Evolutionary conservation across 2,113 vertebrate species (phyloP).

Genomic region (Ophthalmolycus amberensis): DNA sequence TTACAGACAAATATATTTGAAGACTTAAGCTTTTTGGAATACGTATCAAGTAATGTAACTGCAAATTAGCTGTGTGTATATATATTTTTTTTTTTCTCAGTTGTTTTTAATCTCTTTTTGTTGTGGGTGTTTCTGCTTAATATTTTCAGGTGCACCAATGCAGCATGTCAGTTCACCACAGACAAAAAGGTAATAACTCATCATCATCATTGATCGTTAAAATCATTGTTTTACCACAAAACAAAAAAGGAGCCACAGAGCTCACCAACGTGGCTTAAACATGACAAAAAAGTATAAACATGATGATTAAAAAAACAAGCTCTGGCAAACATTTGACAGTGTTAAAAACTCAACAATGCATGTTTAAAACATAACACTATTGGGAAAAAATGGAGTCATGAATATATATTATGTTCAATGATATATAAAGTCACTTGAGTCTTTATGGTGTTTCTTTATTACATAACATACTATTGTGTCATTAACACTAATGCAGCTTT

Average conservation of each 20-base stretch:
- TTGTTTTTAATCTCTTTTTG: neutral
- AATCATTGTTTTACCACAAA: neutral
- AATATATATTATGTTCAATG: neutral
- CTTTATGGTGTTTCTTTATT: neutral
- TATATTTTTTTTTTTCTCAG: too few relatives aligned
- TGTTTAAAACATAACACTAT: neutral
- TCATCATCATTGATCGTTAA: neutral
- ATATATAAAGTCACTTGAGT: neutral
- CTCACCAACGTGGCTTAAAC: neutral
- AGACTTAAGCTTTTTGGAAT: neutral
- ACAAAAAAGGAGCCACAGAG: neutral
- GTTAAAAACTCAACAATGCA: neutral
- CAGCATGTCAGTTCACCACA: neutral
- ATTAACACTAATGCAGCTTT: neutral
- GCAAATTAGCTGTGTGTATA: neutral
- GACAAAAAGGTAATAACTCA: neutral
- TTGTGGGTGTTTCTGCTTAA: neutral
- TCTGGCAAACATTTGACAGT: neutral
- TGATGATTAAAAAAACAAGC: neutral
- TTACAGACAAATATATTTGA: neutral
- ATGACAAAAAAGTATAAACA: too few relatives aligned
- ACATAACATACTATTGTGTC: neutral
- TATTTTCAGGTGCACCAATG: neutral
- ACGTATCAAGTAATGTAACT: neutral
- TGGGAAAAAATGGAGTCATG: neutral